A percentile compares a stretch with the other conserved stretches of the same genome.
Evolutionary conservation across 1,140 invertebrate species (phyloP).

Genomic region (Pemphigus obesinymphae): DNA sequence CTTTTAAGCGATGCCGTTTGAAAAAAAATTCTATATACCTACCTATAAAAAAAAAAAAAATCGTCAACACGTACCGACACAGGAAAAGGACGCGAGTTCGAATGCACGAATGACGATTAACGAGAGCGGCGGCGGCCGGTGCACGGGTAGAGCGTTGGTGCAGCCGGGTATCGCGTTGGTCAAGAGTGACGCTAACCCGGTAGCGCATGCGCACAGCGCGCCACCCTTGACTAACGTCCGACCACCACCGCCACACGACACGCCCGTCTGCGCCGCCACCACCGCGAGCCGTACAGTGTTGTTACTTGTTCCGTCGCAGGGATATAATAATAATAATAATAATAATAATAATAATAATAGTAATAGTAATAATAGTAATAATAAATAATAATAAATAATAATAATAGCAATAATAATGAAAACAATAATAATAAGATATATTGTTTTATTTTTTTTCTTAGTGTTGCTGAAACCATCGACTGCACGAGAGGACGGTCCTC

Average conservation of each 20-base stretch:
- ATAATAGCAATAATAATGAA: too few species aligned
- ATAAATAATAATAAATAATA: too few species aligned
- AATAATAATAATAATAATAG: too few species aligned
- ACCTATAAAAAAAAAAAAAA: background rate
- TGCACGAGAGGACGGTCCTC: too few species aligned
- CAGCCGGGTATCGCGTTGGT: conserved; percentile 40
- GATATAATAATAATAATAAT: conserved; percentile 1
- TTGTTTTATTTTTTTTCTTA: too few species aligned
- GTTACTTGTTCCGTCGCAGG: conserved; percentile 8
- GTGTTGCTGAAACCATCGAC: too few species aligned
- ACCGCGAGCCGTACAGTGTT: background rate
- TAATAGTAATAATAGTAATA: too few species aligned
- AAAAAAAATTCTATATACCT: background rate
- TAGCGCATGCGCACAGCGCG: conserved; percentile 2
- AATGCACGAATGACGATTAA: conserved; percentile 37
- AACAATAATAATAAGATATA: too few species aligned
- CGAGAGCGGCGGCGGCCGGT: background rate
- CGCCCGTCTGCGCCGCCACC: background rate
- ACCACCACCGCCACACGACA: background rate
- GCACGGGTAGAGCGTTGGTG: conserved; percentile 21
- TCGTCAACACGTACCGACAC: background rate
- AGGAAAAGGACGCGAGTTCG: conserved; percentile 31
- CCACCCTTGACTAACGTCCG: conserved; percentile 17
- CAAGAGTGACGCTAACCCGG: conserved; percentile 39
- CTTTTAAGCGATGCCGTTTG: background rate